Percentiles rank a stretch among this genome's conserved stretches.
phyloP scores from a whole-genome alignment of 2,113 vertebrate species.

The Strix uralensis region DNA sequence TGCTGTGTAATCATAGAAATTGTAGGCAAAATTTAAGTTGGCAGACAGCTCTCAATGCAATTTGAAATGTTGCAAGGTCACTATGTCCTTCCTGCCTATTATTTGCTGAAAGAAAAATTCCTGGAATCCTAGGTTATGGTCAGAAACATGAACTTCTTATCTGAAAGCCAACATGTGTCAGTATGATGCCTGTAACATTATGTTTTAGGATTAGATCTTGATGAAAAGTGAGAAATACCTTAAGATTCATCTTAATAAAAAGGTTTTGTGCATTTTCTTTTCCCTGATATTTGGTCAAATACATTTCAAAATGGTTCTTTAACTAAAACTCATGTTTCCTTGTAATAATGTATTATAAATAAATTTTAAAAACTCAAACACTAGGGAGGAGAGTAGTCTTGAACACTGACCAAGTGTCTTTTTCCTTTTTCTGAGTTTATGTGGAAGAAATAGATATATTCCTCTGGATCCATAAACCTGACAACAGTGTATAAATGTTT shows the following conservation, averaged over 20 bases:
- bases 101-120: constrained; percentile 37
- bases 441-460: neutral
- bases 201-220: neutral
- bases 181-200: neutral
- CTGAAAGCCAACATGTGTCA: neutral
- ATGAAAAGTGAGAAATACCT: neutral
- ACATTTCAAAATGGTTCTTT: neutral
- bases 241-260: neutral
- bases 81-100: neutral
- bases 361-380: neutral
- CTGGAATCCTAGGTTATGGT: constrained; percentile 27
- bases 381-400: neutral
- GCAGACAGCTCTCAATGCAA: neutral
- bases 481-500: neutral
- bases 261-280: neutral
- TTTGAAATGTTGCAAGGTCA: constrained; percentile 23
- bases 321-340: neutral
- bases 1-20: neutral
- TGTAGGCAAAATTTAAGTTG: neutral
- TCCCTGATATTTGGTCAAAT: neutral
- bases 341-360: neutral
- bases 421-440: neutral
- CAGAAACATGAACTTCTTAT: constrained; percentile 27
- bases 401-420: neutral
- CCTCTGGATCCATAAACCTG: neutral